phyloP scores from a whole-genome alignment of 2,888 invertebrate genomes.

The Philonicus albiceps region DNA sequence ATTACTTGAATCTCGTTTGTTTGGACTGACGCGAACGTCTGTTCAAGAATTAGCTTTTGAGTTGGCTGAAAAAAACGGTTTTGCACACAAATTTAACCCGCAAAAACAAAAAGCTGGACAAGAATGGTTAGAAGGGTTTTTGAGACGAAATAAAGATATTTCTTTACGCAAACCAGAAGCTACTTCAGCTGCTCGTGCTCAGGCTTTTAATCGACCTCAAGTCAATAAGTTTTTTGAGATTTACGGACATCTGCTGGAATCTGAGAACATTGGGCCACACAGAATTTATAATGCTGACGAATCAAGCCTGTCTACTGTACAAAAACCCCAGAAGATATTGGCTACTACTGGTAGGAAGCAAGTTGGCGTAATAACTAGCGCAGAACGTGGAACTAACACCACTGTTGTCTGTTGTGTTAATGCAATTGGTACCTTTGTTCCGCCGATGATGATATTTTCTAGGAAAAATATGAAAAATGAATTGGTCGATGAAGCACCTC shows the following conservation, averaged over 20 bases:
- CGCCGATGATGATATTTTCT: conserved; percentile 57
- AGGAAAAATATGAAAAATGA: conserved; percentile 47
- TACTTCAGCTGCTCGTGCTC: neutral
- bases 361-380: conserved; percentile 53
- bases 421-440: conserved; percentile 56
- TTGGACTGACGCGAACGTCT: neutral
- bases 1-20: neutral
- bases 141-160: neutral
- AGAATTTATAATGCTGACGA: conserved; percentile 60
- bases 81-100: neutral
- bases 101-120: neutral
- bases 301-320: conserved; percentile 60
- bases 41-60: neutral
- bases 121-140: neutral
- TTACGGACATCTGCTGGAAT: neutral
- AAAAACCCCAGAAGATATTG: conserved; percentile 56
- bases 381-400: conserved; percentile 57
- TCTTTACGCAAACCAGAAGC: neutral
- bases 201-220: conserved; percentile 35
- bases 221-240: conserved; percentile 51
- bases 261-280: neutral
- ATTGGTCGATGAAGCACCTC: conserved; percentile 53
- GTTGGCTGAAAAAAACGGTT: neutral
- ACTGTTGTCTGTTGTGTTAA: conserved; percentile 52
- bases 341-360: conserved; percentile 59